These are phyloP conservation scores for Drosophila asahinai DNA, from an alignment of 1,140 invertebrate genomes.

Conservation along the genomic window DNA sequence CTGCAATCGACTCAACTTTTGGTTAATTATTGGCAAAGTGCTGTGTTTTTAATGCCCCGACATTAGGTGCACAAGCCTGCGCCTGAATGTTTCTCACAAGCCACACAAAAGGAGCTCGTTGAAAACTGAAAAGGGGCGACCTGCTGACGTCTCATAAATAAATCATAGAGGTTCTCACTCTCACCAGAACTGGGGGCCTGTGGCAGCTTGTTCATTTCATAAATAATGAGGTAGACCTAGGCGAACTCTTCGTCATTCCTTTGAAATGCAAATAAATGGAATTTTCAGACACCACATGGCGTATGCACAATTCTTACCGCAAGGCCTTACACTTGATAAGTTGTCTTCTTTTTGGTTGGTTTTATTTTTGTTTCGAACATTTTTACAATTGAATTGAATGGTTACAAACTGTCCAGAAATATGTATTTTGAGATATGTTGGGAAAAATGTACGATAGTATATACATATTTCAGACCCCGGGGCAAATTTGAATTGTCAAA, in stretches of 20 bases:
- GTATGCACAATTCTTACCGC: constrained; percentile 34
- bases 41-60: constrained; percentile 30
- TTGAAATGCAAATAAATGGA: constrained; percentile 53
- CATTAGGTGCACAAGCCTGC: constrained; percentile 28
- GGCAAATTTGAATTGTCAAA: constrained; percentile 52
- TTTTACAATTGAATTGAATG: constrained; percentile 55
- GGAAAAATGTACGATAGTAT: constrained; percentile 2
- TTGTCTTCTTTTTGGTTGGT: neutral
- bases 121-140: constrained; percentile 34
- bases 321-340: constrained; percentile 3
- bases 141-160: constrained; percentile 50
- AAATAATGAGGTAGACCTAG: constrained; percentile 43
- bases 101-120: constrained; percentile 26
- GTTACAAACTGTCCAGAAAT: constrained; percentile 48
- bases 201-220: constrained; percentile 46
- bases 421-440: constrained; percentile 24
- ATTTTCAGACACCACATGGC: constrained; percentile 37
- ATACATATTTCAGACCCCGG: constrained; percentile 7
- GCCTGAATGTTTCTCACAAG: constrained; percentile 7
- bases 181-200: neutral
- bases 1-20: constrained; percentile 15
- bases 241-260: constrained; percentile 19
- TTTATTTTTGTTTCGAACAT: constrained; percentile 24
- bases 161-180: constrained; percentile 38
- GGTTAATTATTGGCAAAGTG: constrained; percentile 23